phyloP scores from a whole-genome alignment of 1,140 invertebrate species.

The Anthonomus grandis region DNA sequence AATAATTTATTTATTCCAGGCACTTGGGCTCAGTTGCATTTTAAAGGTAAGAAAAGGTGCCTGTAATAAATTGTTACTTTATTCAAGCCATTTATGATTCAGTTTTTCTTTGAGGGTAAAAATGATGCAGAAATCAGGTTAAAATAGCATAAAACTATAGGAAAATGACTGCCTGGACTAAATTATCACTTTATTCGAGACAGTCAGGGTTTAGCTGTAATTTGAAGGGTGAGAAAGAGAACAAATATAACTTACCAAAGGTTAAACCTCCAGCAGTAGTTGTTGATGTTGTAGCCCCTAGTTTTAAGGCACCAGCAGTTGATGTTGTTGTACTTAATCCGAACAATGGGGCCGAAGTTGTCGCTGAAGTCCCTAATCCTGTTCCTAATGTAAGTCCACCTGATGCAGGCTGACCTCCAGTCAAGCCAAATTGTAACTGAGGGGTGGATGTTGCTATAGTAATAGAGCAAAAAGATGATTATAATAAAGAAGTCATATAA shows the following conservation, averaged over 20 bases:
- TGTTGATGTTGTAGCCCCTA: conserved; percentile 3
- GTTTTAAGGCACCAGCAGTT: conserved; percentile 8
- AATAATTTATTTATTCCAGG: too few species aligned
- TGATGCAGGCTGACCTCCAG: conserved; percentile 28
- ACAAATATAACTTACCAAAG: conserved; percentile 18
- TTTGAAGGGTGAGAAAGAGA: conserved; percentile 7
- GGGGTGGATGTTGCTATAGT: conserved; percentile 20
- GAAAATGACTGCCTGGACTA: background rate
- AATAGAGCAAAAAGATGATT: conserved; percentile 19
- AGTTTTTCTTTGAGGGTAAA: background rate
- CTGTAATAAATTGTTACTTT: too few species aligned
- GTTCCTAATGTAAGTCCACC: conserved; percentile 1
- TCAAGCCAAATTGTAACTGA: conserved; percentile 17
- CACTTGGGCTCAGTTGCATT: too few species aligned
- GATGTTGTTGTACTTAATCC: conserved; percentile 8
- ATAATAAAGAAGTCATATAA: background rate
- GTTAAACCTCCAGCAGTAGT: conserved; percentile 10
- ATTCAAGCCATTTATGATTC: too few species aligned
- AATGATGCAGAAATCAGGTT: too few species aligned
- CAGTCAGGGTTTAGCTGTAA: background rate
- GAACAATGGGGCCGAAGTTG: conserved; percentile 2
- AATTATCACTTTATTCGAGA: background rate
- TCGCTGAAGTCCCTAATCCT: background rate
- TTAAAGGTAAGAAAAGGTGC: too few species aligned
- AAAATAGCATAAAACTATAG: too few species aligned